Conservation (phyloP, 2,113 vertebrate species). For the Thomomys bottae region DNA sequence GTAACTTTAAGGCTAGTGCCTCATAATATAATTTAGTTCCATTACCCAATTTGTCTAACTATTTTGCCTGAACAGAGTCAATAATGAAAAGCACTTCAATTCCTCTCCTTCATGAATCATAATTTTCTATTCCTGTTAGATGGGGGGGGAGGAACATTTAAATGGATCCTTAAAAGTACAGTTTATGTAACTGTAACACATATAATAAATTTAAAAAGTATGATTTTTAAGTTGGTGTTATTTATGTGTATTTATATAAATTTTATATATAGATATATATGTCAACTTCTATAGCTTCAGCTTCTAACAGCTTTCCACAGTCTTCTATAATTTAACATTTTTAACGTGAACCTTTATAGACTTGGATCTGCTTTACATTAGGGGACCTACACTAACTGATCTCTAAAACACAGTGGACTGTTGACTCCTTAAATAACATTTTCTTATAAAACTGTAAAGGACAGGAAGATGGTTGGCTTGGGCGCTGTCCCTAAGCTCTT, state of each 20-base stretch:
- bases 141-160: slow-evolving; percentile 27
- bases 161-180: slow-evolving; percentile 73
- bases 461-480: neutral
- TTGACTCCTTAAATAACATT: slow-evolving; percentile 30
- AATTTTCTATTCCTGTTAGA: slow-evolving; percentile 68
- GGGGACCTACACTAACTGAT: neutral
- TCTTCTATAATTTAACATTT: neutral
- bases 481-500: too few relatives aligned
- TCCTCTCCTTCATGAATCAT: slow-evolving; percentile 70
- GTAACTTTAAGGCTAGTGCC: slow-evolving; percentile 70
- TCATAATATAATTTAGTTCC: slow-evolving; percentile 79
- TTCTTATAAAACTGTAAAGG: slow-evolving; percentile 11
- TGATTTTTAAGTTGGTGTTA: slow-evolving; percentile 27
- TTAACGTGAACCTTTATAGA: neutral
- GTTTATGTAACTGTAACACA: neutral
- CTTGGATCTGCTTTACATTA: neutral
- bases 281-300: neutral
- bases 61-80: slow-evolving; percentile 75
- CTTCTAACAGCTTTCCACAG: neutral
- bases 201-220: slow-evolving; percentile 35
- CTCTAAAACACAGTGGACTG: slow-evolving; percentile 1
- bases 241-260: neutral
- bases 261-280: neutral
- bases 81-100: slow-evolving; percentile 81
- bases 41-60: slow-evolving; percentile 79